A percentile compares a stretch with the other conserved stretches of the same genome.
Conservation (phyloP, 2,113 vertebrate genomes). For the Brienomyrus brachyistius region DNA sequence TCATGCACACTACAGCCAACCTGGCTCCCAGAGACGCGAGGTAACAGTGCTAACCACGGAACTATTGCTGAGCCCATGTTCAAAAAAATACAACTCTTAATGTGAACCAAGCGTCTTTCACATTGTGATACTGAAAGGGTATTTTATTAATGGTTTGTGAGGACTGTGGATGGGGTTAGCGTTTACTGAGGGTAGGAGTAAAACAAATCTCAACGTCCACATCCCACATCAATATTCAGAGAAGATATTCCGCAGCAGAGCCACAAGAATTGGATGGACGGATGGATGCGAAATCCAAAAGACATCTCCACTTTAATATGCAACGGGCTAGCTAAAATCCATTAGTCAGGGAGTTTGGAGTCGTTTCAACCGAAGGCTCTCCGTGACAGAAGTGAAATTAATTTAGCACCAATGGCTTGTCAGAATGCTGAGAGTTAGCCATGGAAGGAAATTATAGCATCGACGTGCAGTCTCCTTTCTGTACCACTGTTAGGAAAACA, state of each 20-base stretch:
- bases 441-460: slow-evolving; percentile 51
- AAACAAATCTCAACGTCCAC: neutral
- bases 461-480: slow-evolving; percentile 38
- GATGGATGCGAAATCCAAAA: neutral
- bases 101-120: neutral
- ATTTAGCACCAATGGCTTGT: slow-evolving; percentile 55
- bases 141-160: neutral
- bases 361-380: slow-evolving; percentile 28
- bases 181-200: neutral
- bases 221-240: neutral
- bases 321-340: slow-evolving; percentile 14
- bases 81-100: neutral
- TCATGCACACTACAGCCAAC: neutral
- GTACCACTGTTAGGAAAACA: slow-evolving; percentile 30
- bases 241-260: neutral
- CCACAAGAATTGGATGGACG: neutral
- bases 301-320: neutral
- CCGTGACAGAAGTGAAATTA: slow-evolving; percentile 49
- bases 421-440: slow-evolving; percentile 47
- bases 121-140: neutral
- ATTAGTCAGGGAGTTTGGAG: slow-evolving; percentile 42
- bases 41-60: neutral
- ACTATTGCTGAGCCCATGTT: no score
- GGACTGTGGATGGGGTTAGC: neutral
- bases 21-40: neutral